phyloP scores from a whole-genome alignment of 2,797 vertebrate genomes.

The Bufotes viridis region DNA sequence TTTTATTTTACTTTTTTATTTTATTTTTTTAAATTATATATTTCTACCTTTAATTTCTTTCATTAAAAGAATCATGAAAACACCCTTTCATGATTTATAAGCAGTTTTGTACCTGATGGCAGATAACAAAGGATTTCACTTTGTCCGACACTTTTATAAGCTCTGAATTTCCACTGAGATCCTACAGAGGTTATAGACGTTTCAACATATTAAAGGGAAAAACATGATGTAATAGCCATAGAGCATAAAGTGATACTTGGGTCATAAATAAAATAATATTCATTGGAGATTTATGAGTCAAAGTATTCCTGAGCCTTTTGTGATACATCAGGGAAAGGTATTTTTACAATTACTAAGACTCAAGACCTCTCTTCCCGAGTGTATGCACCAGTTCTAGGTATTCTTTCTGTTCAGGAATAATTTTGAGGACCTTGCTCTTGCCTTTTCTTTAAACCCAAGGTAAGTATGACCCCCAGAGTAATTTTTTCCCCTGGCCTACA shows the following conservation, averaged over 20 bases:
- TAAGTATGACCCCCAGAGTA: slow-evolving; percentile 3
- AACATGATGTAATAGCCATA: slow-evolving; percentile 22
- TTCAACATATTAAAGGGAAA: slow-evolving; percentile 17
- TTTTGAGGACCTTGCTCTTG: slow-evolving; percentile 31
- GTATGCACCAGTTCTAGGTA: slow-evolving; percentile 10
- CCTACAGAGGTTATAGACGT: slow-evolving; percentile 7
- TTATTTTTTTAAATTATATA: background rate
- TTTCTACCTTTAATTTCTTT: background rate
- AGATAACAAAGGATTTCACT: background rate
- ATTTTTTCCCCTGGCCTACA: background rate
- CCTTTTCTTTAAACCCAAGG: slow-evolving; percentile 34
- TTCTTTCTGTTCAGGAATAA: background rate
- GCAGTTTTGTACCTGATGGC: background rate
- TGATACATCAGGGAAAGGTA: slow-evolving; percentile 30
- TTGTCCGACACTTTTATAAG: background rate
- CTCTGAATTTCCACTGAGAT: background rate
- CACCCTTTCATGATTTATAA: background rate
- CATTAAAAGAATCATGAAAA: background rate
- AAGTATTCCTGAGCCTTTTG: slow-evolving; percentile 38
- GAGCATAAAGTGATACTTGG: slow-evolving; percentile 26
- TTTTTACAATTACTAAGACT: slow-evolving; percentile 26
- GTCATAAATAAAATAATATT: slow-evolving; percentile 47
- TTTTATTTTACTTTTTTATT: too few species aligned
- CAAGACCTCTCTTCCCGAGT: slow-evolving; percentile 15
- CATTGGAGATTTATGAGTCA: slow-evolving; percentile 51